Evolutionary conservation across 2,113 vertebrate species (phyloP).

Genomic region (Apodemus speciosus): DNA sequence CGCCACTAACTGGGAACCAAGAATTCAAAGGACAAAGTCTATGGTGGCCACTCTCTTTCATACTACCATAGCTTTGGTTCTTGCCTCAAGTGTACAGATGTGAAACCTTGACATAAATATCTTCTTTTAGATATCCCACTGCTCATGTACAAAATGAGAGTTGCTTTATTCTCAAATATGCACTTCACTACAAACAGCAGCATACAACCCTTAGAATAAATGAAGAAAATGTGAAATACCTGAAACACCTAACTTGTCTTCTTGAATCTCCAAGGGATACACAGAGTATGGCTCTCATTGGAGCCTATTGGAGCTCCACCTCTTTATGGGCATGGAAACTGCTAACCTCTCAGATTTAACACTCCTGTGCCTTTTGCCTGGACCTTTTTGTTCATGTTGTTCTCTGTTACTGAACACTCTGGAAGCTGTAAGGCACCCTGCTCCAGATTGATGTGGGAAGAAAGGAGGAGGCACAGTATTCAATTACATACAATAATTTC

Average conservation of each 20-base stretch:
- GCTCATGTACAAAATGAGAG: not conserved
- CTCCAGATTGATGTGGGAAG: not conserved
- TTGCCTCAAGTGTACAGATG: not conserved
- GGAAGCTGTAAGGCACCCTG: not conserved
- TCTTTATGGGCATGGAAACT: not conserved
- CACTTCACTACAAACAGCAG: not conserved
- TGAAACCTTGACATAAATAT: not conserved
- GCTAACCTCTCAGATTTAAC: not conserved
- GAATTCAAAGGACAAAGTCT: not conserved
- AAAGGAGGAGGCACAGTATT: not conserved
- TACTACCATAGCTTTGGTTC: not conserved
- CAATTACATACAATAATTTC: not conserved
- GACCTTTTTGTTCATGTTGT: not conserved
- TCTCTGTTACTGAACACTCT: constrained; percentile 27
- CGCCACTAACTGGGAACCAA: not conserved
- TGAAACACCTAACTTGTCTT: not conserved
- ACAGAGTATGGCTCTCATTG: not conserved
- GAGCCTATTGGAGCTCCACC: not conserved
- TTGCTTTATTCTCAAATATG: not conserved
- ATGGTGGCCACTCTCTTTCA: too few species aligned
- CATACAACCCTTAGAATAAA: not conserved
- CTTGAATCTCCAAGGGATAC: not conserved
- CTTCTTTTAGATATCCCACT: not conserved
- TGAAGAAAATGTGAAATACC: not conserved
- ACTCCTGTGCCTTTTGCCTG: not conserved